Conservation (phyloP, 2,797 vertebrate species). For the Poecile montanus region DNA sequence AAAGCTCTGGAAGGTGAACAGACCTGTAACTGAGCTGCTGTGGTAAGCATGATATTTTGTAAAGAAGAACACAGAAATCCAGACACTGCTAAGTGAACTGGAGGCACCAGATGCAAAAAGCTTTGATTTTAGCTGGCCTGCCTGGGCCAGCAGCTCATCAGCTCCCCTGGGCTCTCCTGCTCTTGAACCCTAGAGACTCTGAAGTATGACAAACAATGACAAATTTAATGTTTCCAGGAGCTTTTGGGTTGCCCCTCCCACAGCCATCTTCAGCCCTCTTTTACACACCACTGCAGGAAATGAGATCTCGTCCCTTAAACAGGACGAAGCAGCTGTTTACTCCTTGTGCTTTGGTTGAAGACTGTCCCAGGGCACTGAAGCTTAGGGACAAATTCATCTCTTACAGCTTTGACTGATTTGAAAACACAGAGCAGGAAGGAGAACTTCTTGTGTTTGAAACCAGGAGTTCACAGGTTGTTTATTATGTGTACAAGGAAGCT, state of each 20-base stretch:
- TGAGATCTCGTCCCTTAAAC: neutral
- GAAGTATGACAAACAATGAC: neutral
- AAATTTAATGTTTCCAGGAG: neutral
- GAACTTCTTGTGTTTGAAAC: constrained; percentile 16
- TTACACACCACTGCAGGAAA: neutral
- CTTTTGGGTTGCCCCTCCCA: neutral
- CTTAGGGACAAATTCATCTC: neutral
- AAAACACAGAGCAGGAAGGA: constrained; percentile 45
- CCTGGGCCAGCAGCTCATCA: neutral
- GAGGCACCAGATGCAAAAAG: neutral
- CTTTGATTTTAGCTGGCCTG: neutral
- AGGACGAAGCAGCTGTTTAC: neutral
- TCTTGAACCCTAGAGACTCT: neutral
- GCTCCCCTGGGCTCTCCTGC: neutral
- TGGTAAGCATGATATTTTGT: neutral
- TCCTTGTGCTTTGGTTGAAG: neutral
- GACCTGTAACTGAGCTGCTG: neutral
- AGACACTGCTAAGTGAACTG: neutral
- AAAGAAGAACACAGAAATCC: neutral
- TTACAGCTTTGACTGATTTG: neutral
- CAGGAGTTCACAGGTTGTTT: neutral
- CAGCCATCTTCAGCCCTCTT: neutral
- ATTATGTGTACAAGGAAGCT: neutral
- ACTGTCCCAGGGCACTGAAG: neutral
- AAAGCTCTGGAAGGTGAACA: neutral